Evolutionary conservation across 2,797 vertebrate genomes (phyloP).

Genomic region (Atherinosoma microstoma): DNA sequence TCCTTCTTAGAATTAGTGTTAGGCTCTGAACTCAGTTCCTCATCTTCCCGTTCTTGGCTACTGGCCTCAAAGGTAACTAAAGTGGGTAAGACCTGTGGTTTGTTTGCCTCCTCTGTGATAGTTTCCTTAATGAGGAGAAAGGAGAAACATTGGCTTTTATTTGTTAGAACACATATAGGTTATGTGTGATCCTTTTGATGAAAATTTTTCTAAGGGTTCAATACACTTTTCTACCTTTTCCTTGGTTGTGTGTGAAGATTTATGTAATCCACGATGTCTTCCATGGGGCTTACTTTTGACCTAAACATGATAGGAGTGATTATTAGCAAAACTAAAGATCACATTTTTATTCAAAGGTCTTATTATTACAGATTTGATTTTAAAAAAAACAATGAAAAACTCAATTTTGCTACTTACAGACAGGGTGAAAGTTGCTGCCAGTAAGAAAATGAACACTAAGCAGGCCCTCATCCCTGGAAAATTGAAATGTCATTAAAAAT

Average conservation of each 20-base stretch:
- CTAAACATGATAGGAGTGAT: slow-evolving; percentile 52
- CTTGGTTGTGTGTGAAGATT: slow-evolving; percentile 56
- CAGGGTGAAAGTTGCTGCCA: slow-evolving; percentile 71
- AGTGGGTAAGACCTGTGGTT: slow-evolving; percentile 69
- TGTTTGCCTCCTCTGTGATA: slow-evolving; percentile 57
- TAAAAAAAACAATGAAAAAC: background rate
- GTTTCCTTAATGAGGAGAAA: slow-evolving; percentile 58
- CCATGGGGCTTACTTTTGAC: slow-evolving; percentile 76
- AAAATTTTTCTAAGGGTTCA: background rate
- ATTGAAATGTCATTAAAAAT: background rate
- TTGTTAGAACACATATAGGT: background rate
- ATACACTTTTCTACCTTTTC: slow-evolving; percentile 70
- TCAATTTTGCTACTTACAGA: slow-evolving; percentile 74
- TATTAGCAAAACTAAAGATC: background rate
- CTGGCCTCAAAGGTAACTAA: slow-evolving; percentile 68
- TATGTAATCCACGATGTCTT: slow-evolving; percentile 68
- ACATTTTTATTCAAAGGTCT: background rate
- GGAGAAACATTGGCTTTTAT: background rate
- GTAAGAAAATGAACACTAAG: slow-evolving; percentile 69
- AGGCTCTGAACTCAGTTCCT: slow-evolving; percentile 70
- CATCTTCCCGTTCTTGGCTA: slow-evolving; percentile 72
- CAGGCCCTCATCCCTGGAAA: slow-evolving; percentile 80
- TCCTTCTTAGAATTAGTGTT: slow-evolving; percentile 54
- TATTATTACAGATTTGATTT: background rate
- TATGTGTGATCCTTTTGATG: background rate